Base-by-base conservation (phyloP, 2,888 invertebrate genomes). In the Cynaeus angustus region DNA sequence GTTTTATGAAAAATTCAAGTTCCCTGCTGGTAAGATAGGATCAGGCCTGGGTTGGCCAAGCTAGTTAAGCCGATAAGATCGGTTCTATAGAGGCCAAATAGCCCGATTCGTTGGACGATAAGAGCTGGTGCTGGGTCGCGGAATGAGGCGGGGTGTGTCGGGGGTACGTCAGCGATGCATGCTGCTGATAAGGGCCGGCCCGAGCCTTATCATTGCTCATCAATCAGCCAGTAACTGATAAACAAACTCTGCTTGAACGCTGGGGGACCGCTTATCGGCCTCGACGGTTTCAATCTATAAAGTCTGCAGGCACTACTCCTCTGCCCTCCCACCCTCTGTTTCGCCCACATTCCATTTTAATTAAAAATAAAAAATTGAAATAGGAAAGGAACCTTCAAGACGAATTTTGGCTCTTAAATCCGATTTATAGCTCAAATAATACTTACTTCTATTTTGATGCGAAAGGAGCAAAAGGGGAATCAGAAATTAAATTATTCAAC, bases 11-110 rank as follows among this genome's bases (percentile, higher is more conserved):
- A 79, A 81, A 78, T 77, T 81, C 77, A 80, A 78, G 78, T 79
- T 80, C 78, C 77, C 75, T 77, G 75, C 59, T 66, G 75, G 66
- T 76, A 78, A 83, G 87, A 87, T 87, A 86, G 82, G 85, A 87
- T 87, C 87, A 84, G 85, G 70, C 85, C 86, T 85, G 87, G 87
- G 79, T 81, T 80, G 82, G 82, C 81, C 83, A 81, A 87, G 88
- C 88, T 87, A 87, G 87, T 88, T 88, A 87, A 85, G 74, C 81
- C 83, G 88, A 88, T 87, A 88, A 84, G 82, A 88, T 88, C 87
- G 80, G 78, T 77, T 86, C 84, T 82, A 85, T 85, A 86, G 83
- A 83, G 82, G 83, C 83, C 83, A 82, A 83, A 83, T 83, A 83
- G 83, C 82, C 81, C 83, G 87, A 87, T 87, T 86, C 78, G 76